Conservation (phyloP, 2,113 vertebrate genomes). For the Tenebrosternarchus preto region DNA sequence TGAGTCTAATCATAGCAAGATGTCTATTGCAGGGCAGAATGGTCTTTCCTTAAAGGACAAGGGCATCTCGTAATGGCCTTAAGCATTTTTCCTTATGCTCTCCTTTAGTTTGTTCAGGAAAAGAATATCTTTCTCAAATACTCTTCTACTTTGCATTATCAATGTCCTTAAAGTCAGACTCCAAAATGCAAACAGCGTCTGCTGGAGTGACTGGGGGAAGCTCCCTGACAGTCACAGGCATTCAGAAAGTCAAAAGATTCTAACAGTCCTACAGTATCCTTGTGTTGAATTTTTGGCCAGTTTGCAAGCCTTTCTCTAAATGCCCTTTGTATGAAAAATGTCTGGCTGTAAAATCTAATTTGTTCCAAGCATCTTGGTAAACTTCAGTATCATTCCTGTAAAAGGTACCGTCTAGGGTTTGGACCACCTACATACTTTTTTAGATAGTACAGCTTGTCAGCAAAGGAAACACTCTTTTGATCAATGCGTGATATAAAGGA, state of each 20-base stretch:
- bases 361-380: neutral
- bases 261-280: neutral
- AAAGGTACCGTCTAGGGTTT: no score
- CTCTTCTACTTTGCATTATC: neutral
- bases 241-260: neutral
- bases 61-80: neutral
- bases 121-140: neutral
- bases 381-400: neutral
- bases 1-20: neutral
- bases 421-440: neutral
- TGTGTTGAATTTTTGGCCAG: neutral
- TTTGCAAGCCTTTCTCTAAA: neutral
- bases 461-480: no score
- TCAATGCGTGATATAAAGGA: no score
- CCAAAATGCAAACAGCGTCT: conserved; percentile 14
- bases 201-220: conserved; percentile 33
- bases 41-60: neutral
- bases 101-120: neutral
- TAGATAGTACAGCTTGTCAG: no score
- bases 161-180: conserved; percentile 36
- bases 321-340: neutral
- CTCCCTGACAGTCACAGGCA: conserved; percentile 1
- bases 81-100: neutral
- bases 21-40: neutral
- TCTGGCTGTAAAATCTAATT: neutral